phyloP scores from a whole-genome alignment of 1,140 invertebrate genomes.

The Maconellicoccus hirsutus region DNA sequence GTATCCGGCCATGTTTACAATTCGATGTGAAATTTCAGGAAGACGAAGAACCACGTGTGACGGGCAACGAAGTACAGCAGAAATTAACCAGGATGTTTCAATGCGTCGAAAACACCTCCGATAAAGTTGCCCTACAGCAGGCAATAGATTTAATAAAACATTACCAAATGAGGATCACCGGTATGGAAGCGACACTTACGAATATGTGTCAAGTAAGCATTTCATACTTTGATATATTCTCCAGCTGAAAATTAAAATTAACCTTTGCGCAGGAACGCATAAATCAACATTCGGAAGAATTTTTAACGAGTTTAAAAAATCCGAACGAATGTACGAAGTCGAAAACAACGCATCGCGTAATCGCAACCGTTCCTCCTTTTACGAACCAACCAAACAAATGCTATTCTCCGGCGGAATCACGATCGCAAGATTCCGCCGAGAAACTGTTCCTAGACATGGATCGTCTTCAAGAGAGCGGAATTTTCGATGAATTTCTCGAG shows the following conservation, averaged over 20 bases:
- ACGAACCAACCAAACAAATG: slow-evolving; percentile 16
- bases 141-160: slow-evolving; percentile 30
- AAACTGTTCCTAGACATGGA: slow-evolving; percentile 28
- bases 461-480: slow-evolving; percentile 38
- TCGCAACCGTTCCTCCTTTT: slow-evolving; percentile 32
- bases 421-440: slow-evolving; percentile 24
- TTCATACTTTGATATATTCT: not conserved
- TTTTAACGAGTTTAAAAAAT: slow-evolving; percentile 23
- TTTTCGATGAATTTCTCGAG: slow-evolving; percentile 35
- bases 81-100: slow-evolving; percentile 28
- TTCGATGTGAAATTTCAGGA: slow-evolving; percentile 24
- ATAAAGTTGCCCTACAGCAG: slow-evolving; percentile 30
- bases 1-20: no score
- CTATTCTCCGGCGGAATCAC: not conserved
- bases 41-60: slow-evolving; percentile 14
- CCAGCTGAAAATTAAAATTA: no score
- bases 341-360: slow-evolving; percentile 27
- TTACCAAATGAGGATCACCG: slow-evolving; percentile 30
- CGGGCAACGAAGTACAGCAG: slow-evolving; percentile 29
- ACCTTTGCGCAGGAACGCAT: not conserved
- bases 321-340: slow-evolving; percentile 3
- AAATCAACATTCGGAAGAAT: not conserved
- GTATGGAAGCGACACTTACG: slow-evolving; percentile 27
- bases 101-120: slow-evolving; percentile 28
- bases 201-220: slow-evolving; percentile 25